Percentiles rank a stretch among this genome's conserved stretches.
Evolutionary conservation across 1,140 invertebrate species (phyloP).

Genomic region (Zeugodacus cucurbitae): DNA sequence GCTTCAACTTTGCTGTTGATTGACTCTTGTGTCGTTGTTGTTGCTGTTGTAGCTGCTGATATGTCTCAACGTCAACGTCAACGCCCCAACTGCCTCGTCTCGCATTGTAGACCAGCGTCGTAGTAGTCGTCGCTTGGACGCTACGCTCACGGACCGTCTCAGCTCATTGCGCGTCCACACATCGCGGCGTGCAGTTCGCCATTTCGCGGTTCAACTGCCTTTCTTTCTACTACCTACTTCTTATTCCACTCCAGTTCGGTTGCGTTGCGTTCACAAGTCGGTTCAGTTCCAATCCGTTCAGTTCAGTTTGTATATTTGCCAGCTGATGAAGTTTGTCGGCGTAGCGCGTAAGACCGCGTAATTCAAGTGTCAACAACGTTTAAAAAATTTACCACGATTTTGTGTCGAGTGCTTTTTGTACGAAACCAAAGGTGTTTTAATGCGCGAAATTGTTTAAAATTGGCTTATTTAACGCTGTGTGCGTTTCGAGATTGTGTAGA

Average conservation of each 20-base stretch:
- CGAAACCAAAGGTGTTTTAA: not conserved
- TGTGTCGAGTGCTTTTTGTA: not conserved
- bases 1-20: not conserved
- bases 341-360: not conserved
- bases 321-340: not conserved
- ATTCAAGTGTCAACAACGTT: conserved; percentile 18
- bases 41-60: not conserved
- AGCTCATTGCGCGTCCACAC: conserved; percentile 59
- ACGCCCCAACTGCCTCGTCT: not conserved
- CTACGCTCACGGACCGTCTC: conserved; percentile 31
- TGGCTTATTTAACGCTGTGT: not conserved
- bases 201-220: not conserved
- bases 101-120: conserved; percentile 41
- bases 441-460: not conserved
- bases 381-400: not conserved
- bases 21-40: not conserved
- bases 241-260: not conserved
- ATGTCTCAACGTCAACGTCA: not conserved
- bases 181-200: conserved; percentile 58
- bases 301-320: not conserved
- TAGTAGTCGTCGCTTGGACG: not conserved
- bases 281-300: not conserved
- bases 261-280: not conserved
- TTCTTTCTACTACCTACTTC: not conserved
- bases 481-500: not conserved